Evolutionary conservation across 2,797 vertebrate species (phyloP), one percentile per base, ranked within the genome.

Genomic region (Premnoplex brunnescens): DNA sequence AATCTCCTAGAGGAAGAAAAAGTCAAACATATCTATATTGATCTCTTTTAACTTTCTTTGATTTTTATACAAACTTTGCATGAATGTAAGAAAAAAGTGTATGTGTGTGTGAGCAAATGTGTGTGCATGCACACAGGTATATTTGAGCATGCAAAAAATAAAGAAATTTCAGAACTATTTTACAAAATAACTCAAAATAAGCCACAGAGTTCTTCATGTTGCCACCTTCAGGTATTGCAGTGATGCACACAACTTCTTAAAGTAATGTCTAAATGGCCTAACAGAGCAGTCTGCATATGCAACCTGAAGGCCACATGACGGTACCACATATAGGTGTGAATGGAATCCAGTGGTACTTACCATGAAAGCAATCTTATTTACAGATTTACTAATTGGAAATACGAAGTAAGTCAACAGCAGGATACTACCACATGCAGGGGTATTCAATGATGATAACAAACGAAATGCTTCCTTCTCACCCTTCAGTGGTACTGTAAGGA

Each of bases 41-140:
- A 84, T 72, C 21, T 59, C 15, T 32, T 3, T 23, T 7, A 39
- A 72, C 36, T 43, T 66, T 17, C 41, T 79, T 60, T 49, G 12
- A 37, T n/a, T 92, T 89, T 85, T 60, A 73, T 14, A 78, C 2
- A 18, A 79, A 64, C 9, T 16, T 19, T 32, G 44, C 15, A 69
- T 1, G 12, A 77, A 67, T 11, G 3, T 34, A 30, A 78, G 39
- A 60, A 76, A 90, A 81, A 56, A n/a, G 12, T 4, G 21, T 22
- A 46, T 44, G 6, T 12, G 51, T 20, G 51, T 20, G 30, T 54
- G 30, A 54, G 52, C 19, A 9, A 20, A 54, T 54, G 52, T 32
- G 3, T 2, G 2, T 5, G 2, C 3, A 13, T 10, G 1, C 3
- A 11, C 1, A 2, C 8, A 44, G 20, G 12, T 1, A 1, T 43